Base-by-base conservation (phyloP, 2,113 vertebrate species). In the Odobenus rosmarus region DNA sequence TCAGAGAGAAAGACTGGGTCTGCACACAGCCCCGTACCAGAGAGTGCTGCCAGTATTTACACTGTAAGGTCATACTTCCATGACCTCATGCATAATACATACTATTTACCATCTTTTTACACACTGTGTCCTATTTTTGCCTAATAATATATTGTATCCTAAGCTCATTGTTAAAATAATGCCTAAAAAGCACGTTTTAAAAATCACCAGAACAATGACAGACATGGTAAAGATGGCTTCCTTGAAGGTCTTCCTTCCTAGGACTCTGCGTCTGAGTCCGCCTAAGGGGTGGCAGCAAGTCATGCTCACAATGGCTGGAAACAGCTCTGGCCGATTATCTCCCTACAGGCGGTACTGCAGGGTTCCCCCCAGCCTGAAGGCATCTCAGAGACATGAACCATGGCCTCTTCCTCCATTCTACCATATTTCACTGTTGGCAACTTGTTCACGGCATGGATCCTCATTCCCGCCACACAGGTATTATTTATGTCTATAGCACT, bases 171-270 rank as follows among this genome's bases (percentile, higher is more conserved):
- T 85, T 46, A 18, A n/a, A 88, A 69, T 61, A 72, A 82, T 79
- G 57, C 88, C 83, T 89, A 46, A 89, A 94, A 55, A 83, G 59
- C 7, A 83, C 23, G 87, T 80, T 87, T 53, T 16, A 28, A 69
- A 87, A 51, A 53, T 64, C 24, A 61, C 57, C 67, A 31, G 36
- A 51, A 71, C 4, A 31, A 76, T 36, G 77, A 55, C 46, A 96
- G 80, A 26, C 12, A 11, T 1, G n/a, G 57, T 67, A 21, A 77
- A 76, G 62, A 51, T 8, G 24, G 79, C 57, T 85, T 67, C 64
- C 31, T 87, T 9, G 9, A 57, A 92, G n/a, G 42, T 76, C 95
- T n/a, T 80, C 80, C 49, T 93, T 83, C 57, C 71, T 88, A n/a
- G 8, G 71, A 76, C 71, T 59, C 10, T 21, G 1, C 23, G 4